These are phyloP conservation scores for Enteromius paludinosus DNA, from an alignment of 2,797 vertebrate species.

Conservation along the genomic window DNA sequence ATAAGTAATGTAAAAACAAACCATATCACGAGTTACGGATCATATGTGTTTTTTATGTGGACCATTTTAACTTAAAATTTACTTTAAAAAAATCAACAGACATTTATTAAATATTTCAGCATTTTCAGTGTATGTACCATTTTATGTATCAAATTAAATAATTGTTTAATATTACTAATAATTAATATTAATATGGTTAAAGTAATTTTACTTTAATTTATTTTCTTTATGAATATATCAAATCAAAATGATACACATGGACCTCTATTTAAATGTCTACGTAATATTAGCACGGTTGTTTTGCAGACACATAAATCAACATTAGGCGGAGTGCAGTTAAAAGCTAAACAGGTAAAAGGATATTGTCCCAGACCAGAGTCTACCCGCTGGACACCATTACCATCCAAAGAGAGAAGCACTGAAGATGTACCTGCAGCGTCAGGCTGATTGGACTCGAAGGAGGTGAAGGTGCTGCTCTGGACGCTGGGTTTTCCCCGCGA, in stretches of 20 bases:
- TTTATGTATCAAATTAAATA: not conserved
- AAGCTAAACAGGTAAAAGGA: not conserved
- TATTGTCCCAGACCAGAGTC: no score
- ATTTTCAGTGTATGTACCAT: no score
- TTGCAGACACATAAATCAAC: not conserved
- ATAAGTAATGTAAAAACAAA: no score
- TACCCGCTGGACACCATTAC: not conserved
- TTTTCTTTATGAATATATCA: not conserved
- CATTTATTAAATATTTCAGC: no score
- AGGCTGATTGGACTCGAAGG: slow-evolving; percentile 76
- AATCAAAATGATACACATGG: not conserved
- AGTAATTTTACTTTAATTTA: not conserved
- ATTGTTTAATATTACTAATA: not conserved
- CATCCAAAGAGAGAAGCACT: not conserved
- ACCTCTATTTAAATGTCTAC: not conserved
- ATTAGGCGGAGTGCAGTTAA: not conserved
- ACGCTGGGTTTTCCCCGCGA: slow-evolving; percentile 81
- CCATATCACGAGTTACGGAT: not conserved
- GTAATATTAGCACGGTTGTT: not conserved
- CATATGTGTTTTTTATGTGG: no score
- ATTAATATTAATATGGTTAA: not conserved
- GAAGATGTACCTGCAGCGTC: slow-evolving; percentile 78
- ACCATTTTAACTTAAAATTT: no score
- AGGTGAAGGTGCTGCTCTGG: slow-evolving; percentile 76
- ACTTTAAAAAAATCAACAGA: no score